phyloP scores from a whole-genome alignment of 2,113 vertebrate species.

The Mesitornis unicolor region DNA sequence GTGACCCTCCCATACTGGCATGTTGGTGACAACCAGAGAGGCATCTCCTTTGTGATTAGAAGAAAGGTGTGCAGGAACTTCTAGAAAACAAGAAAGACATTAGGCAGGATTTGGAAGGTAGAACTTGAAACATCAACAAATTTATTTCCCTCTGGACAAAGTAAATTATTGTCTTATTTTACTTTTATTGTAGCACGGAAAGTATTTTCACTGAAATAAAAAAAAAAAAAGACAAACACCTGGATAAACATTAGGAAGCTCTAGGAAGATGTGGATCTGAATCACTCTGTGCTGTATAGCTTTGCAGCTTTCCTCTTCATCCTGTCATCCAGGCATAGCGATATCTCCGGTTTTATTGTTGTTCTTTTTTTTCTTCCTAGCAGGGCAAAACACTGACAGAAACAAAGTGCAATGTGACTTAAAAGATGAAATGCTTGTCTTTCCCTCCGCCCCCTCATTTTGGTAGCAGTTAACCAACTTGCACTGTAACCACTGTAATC shows the following conservation, averaged over 20 bases:
- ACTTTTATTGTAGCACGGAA: not conserved
- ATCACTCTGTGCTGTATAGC: accelerated
- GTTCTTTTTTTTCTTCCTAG: not conserved
- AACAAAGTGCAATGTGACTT: not conserved
- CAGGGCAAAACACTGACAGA: not conserved
- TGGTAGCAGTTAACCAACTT: conserved; percentile 17
- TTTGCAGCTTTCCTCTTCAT: not conserved
- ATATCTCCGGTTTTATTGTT: too few species aligned
- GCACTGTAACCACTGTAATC: conserved; percentile 18
- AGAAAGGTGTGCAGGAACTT: not conserved
- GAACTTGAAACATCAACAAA: not conserved
- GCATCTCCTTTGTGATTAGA: not conserved
- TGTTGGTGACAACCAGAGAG: not conserved
- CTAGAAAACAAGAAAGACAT: not conserved
- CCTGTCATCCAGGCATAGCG: not conserved
- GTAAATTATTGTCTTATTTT: not conserved
- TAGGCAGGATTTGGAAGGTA: not conserved
- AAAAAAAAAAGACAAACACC: not conserved
- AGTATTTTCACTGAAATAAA: not conserved
- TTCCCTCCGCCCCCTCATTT: not conserved
- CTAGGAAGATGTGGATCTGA: not conserved
- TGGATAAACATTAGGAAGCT: not conserved
- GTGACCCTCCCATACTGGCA: not conserved
- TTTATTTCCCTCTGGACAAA: not conserved
- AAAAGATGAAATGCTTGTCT: not conserved